Percentiles rank a stretch among this genome's conserved stretches.
These are phyloP conservation scores for Margaritifera margaritifera DNA, from an alignment of 2,888 invertebrate genomes.

Conservation along the genomic window DNA sequence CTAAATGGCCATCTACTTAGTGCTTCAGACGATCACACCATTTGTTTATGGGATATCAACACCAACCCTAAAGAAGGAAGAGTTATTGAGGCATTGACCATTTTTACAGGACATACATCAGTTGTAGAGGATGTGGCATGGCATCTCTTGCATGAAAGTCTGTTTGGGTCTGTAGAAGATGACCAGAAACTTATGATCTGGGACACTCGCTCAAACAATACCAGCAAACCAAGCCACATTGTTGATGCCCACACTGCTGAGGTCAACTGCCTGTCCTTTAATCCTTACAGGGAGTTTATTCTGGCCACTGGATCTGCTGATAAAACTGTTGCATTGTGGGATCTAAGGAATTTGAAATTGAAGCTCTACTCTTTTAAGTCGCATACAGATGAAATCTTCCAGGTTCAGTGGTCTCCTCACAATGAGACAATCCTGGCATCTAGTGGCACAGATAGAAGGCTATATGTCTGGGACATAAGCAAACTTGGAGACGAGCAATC, in stretches of 20 bases:
- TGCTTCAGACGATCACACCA: slow-evolving; percentile 97
- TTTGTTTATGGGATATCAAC: too few species aligned
- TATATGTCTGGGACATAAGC: too few species aligned
- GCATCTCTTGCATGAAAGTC: slow-evolving; percentile 96
- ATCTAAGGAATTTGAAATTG: too few species aligned
- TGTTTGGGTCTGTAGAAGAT: slow-evolving; percentile 99
- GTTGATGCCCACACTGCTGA: too few species aligned
- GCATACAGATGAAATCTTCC: slow-evolving; percentile 99
- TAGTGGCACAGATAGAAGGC: too few species aligned
- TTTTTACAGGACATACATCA: too few species aligned
- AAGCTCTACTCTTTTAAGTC: slow-evolving; percentile 99
- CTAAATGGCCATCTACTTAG: slow-evolving; percentile 95
- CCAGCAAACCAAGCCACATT: too few species aligned
- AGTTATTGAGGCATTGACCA: slow-evolving; percentile 96
- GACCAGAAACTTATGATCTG: slow-evolving; percentile 96
- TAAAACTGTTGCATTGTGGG: slow-evolving; percentile 94
- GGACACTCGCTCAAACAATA: too few species aligned
- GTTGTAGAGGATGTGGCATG: slow-evolving; percentile 85
- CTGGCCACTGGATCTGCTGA: too few species aligned
- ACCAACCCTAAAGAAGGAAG: slow-evolving; percentile 91
- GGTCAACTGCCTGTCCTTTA: too few species aligned
- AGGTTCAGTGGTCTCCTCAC: slow-evolving; percentile 98
- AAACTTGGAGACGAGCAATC: too few species aligned
- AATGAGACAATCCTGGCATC: slow-evolving; percentile 99
- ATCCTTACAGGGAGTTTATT: too few species aligned